phyloP scores from a whole-genome alignment of 1,140 invertebrate genomes.

The Drosophila bocqueti region DNA sequence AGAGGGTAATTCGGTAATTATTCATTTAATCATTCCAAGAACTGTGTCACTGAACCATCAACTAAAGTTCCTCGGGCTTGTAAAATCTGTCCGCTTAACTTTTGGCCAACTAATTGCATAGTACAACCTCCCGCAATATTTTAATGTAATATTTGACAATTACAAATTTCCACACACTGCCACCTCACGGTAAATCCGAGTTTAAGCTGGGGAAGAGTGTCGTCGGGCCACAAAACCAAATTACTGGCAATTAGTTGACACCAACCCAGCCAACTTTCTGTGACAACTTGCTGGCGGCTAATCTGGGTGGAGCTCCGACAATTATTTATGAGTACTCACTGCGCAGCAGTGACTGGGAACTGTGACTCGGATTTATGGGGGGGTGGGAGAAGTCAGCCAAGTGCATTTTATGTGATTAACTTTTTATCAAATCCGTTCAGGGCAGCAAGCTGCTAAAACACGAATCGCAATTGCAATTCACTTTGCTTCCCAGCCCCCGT shows the following conservation, averaged over 20 bases:
- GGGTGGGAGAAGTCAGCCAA: conserved; percentile 35
- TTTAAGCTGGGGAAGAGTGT: conserved; percentile 17
- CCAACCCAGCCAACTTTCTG: conserved; percentile 44
- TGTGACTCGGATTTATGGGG: conserved; percentile 42
- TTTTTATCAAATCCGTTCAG: conserved; percentile 54
- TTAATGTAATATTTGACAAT: conserved; percentile 53
- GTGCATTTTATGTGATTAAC: conserved; percentile 57
- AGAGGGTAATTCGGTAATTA: not conserved
- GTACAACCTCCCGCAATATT: conserved; percentile 24
- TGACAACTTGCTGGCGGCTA: conserved; percentile 51
- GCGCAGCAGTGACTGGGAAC: conserved; percentile 15
- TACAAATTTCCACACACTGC: conserved; percentile 37
- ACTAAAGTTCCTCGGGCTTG: conserved; percentile 1
- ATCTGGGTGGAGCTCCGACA: conserved; percentile 50
- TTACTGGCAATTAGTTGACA: conserved; percentile 57
- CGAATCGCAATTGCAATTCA: conserved; percentile 37
- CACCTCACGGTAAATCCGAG: conserved; percentile 5
- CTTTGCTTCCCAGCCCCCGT: conserved; percentile 14
- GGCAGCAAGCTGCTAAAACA: conserved; percentile 31
- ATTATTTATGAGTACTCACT: conserved; percentile 54
- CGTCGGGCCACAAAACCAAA: conserved; percentile 45
- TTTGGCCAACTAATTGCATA: conserved; percentile 38
- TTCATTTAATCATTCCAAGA: conserved; percentile 6
- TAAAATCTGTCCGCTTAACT: conserved; percentile 33
- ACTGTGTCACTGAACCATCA: conserved; percentile 11